Evolutionary conservation across 2,888 invertebrate genomes (phyloP), one percentile per base, ranked within the genome.

Genomic region (Drosophila affinis): DNA sequence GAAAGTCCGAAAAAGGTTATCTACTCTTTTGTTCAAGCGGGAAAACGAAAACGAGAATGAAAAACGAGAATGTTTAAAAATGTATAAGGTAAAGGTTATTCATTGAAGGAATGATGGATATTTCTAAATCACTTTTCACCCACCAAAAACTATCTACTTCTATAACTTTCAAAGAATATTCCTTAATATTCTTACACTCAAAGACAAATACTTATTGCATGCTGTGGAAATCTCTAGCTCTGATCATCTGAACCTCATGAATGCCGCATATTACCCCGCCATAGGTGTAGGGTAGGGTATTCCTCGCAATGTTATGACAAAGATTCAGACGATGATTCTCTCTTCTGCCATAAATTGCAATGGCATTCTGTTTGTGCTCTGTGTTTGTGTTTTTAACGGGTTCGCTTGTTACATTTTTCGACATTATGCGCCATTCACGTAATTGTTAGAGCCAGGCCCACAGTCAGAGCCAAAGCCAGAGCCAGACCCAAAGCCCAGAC

Each of bases 361-460:
- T 75, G 71, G 76, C 78, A 78, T 88, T 85, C 71, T 55, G 29
- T 24, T 1, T 32, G 10, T 32, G 51, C 3, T 21, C 3, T 21
- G 21, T 21, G 3, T 21, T 21, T 49, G 55, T 39, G 14, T n/a
- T 39, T 63, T 79, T 87, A 83, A 88, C 87, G 79, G 85, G 71
- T 68, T 69, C 79, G 79, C 88, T 85, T 84, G 89, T 76, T 84
- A 87, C 85, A 79, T 81, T 72, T 87, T 74, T 65, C 63, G 73
- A 76, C 73, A 64, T 82, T 87, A 14, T 73, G 62, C 71, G 85
- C 78, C 81, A 85, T 85, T 86, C 87, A 85, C 89, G 87, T 88
- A 85, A 85, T 88, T 85, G 87, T 85, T 72, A 75, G 79, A 70
- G 77, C 70, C 70, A 29, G 82, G 54, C 62, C 4, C 34, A 12